phyloP scores from a whole-genome alignment of 2,888 invertebrate species.

The Eilema depressum region DNA sequence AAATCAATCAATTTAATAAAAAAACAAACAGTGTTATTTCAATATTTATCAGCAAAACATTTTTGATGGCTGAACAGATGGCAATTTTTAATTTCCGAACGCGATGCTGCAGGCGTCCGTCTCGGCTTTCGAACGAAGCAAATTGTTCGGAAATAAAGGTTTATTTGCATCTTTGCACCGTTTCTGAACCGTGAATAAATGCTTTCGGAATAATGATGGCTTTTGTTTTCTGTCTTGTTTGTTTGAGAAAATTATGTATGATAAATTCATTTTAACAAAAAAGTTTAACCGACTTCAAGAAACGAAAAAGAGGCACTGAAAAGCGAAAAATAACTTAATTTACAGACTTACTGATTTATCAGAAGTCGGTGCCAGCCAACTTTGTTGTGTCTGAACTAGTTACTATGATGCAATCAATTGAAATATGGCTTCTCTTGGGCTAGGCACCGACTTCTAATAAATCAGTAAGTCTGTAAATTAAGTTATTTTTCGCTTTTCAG shows the following conservation, averaged over 20 bases:
- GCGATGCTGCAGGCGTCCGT: slow-evolving; percentile 27
- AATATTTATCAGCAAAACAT: slow-evolving; percentile 46
- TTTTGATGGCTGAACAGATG: slow-evolving; percentile 45
- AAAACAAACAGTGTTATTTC: slow-evolving; percentile 30
- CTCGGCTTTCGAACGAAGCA: slow-evolving; percentile 35
- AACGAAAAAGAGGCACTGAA: no score
- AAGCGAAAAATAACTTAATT: no score
- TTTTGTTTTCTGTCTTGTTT: slow-evolving; percentile 14
- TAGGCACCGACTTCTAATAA: no score
- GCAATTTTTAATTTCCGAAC: slow-evolving; percentile 53
- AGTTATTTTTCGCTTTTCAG: no score
- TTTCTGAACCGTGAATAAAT: slow-evolving; percentile 34
- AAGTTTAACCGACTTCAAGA: no score
- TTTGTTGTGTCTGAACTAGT: no score
- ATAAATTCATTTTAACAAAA: slow-evolving; percentile 7
- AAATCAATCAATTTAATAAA: slow-evolving; percentile 20
- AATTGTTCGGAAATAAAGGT: slow-evolving; percentile 51
- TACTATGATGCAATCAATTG: no score
- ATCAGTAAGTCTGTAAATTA: no score
- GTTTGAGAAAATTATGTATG: slow-evolving; percentile 5
- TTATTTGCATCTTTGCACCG: slow-evolving; percentile 53
- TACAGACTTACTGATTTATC: no score
- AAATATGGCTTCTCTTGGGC: no score
- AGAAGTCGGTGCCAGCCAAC: no score
- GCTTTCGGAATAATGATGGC: slow-evolving; percentile 19